These are phyloP conservation scores for Trachops cirrhosus DNA, from an alignment of 2,797 vertebrate species.

Conservation along the genomic window DNA sequence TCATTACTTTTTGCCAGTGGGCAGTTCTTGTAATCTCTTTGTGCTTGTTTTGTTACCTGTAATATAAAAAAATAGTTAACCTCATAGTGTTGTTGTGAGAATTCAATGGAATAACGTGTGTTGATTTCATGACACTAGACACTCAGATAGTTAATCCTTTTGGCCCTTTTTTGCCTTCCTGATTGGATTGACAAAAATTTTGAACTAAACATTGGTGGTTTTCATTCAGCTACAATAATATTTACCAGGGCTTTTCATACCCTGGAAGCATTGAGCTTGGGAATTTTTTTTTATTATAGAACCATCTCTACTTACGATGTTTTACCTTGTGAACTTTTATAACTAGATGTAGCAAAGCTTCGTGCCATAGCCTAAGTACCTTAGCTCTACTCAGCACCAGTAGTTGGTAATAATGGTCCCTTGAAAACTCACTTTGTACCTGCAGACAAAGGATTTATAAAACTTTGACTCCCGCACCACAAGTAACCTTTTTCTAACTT, in stretches of 20 bases:
- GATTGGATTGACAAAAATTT: neutral
- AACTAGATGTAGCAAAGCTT: neutral
- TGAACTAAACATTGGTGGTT: neutral
- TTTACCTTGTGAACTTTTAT: neutral
- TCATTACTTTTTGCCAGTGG: neutral
- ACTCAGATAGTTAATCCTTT: neutral
- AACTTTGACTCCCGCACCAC: neutral
- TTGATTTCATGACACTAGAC: neutral
- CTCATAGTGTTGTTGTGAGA: neutral
- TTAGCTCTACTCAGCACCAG: neutral
- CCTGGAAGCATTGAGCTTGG: neutral
- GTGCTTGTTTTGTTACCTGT: neutral
- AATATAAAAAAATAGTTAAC: neutral
- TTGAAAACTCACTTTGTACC: neutral
- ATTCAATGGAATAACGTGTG: neutral
- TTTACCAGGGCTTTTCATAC: neutral
- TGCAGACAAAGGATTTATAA: neutral
- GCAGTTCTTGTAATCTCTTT: neutral
- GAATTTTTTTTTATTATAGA: neutral
- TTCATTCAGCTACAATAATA: conserved; percentile 29
- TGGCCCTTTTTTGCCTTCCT: neutral
- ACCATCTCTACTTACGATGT: neutral
- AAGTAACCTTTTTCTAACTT: neutral
- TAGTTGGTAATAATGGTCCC: neutral
- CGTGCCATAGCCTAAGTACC: neutral